These are phyloP conservation scores for Chrysocyon brachyurus DNA, from an alignment of 2,797 vertebrate genomes.

Conservation along the genomic window DNA sequence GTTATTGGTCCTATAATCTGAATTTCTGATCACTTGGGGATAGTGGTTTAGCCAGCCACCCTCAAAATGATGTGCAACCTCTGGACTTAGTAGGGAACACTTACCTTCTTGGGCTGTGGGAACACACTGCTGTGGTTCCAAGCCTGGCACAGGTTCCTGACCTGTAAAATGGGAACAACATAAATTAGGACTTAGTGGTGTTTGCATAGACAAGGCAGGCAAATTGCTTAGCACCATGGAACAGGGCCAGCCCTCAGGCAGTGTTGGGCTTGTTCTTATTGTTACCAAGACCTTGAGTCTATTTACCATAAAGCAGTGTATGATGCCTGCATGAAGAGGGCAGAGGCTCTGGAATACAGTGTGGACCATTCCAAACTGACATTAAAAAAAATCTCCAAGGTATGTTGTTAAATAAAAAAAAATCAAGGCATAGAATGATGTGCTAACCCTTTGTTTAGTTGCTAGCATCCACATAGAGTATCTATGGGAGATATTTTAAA, in stretches of 20 bases:
- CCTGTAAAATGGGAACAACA: neutral
- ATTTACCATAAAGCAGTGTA: neutral
- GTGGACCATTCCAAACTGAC: neutral
- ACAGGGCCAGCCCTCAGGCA: neutral
- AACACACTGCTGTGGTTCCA: neutral
- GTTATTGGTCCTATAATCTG: neutral
- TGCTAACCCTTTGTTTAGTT: neutral
- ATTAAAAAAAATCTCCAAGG: neutral
- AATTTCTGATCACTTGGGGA: neutral
- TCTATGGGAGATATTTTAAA: neutral
- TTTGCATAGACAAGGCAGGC: neutral
- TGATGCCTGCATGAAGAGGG: neutral
- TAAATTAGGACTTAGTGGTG: neutral
- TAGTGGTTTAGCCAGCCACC: neutral
- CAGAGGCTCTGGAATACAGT: neutral
- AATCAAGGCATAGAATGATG: neutral
- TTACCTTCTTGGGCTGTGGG: neutral
- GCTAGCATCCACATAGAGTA: neutral
- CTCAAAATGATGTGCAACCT: rapidly evolving
- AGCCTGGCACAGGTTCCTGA: neutral
- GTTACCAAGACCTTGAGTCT: neutral
- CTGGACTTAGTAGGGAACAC: neutral
- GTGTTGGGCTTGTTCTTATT: rapidly evolving
- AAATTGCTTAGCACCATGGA: neutral
- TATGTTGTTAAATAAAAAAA: neutral